Evolutionary conservation across 2,113 vertebrate genomes (phyloP).

Genomic region (Serinus canaria): DNA sequence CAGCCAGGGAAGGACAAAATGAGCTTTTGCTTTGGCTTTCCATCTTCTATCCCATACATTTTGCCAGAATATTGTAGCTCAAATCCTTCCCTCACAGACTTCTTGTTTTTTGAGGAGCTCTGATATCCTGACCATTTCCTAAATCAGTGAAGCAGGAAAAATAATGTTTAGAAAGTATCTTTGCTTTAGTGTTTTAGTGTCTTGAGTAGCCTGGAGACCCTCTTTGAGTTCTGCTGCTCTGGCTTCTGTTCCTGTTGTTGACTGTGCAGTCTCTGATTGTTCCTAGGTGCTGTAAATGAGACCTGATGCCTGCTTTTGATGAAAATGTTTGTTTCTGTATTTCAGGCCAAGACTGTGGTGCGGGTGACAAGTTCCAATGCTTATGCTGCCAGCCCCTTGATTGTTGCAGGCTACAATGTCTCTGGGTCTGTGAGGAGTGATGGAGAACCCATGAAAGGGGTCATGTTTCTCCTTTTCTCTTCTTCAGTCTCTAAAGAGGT

Average conservation of each 20-base stretch:
- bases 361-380: constrained; percentile 88
- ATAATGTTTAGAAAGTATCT: neutral
- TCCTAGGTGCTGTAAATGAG: neutral
- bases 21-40: neutral
- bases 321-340: neutral
- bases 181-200: neutral
- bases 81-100: neutral
- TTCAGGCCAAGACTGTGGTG: constrained; percentile 83
- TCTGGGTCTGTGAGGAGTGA: constrained; percentile 94
- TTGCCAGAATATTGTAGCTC: neutral
- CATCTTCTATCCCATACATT: neutral
- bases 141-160: neutral
- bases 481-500: constrained; percentile 85
- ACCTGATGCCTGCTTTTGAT: neutral
- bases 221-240: neutral
- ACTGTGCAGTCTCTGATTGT: neutral
- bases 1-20: neutral
- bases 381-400: constrained; percentile 78
- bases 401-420: constrained; percentile 94
- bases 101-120: neutral
- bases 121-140: neutral
- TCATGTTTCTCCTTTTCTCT: constrained; percentile 95
- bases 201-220: neutral
- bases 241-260: neutral
- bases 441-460: constrained; percentile 97